Conservation (phyloP, 1,140 invertebrate species). For the Drosophila dunni region DNA sequence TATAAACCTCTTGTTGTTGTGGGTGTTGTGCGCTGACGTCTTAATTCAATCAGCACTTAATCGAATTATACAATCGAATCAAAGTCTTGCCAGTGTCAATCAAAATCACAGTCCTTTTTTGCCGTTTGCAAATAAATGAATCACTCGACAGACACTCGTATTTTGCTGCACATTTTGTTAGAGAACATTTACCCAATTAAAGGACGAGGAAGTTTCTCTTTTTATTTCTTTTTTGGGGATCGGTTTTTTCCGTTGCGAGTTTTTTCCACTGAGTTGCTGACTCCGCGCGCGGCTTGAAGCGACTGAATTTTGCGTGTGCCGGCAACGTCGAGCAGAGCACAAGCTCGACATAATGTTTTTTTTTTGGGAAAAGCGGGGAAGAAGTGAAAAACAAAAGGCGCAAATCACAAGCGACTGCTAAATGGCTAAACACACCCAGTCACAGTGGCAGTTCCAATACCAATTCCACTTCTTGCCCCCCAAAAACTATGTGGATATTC, state of each 20-base stretch:
- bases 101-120: conserved; percentile 58
- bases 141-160: conserved; percentile 28
- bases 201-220: conserved; percentile 12
- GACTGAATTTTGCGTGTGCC: conserved; percentile 81
- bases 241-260: conserved; percentile 37
- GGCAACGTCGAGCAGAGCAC: conserved; percentile 74
- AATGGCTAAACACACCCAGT: conserved; percentile 75
- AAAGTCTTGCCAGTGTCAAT: conserved; percentile 68
- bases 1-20: conserved; percentile 31
- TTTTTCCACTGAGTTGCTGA: conserved; percentile 65
- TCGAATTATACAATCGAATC: conserved; percentile 79
- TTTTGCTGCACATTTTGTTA: conserved; percentile 27
- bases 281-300: conserved; percentile 80
- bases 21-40: conserved; percentile 73
- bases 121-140: conserved; percentile 34
- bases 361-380: conserved; percentile 40
- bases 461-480: background rate
- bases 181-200: conserved; percentile 52
- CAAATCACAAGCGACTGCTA: conserved; percentile 64
- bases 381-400: conserved; percentile 57
- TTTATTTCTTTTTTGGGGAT: background rate
- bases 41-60: conserved; percentile 81
- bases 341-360: conserved; percentile 25
- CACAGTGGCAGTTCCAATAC: conserved; percentile 23
- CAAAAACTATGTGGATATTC: no score